Percentiles rank a stretch among this genome's conserved stretches.
These are phyloP conservation scores for Drosophila neocordata DNA, from an alignment of 1,140 invertebrate species.

Conservation along the genomic window DNA sequence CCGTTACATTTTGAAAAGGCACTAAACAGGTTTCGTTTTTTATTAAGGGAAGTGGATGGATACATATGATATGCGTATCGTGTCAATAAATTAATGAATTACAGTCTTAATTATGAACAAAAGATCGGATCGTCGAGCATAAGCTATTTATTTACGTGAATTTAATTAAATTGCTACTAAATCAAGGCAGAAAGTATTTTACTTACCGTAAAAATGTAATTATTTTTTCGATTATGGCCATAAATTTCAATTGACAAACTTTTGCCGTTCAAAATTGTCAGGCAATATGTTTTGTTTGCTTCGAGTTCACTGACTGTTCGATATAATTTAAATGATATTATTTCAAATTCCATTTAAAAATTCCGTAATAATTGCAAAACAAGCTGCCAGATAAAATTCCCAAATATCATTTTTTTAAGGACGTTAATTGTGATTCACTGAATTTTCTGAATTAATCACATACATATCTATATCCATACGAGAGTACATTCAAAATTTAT, in stretches of 20 bases:
- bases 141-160: neutral
- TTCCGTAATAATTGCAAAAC: too few species aligned
- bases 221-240: neutral
- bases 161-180: slow-evolving; percentile 1
- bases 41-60: neutral
- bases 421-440: too few species aligned
- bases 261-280: neutral
- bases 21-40: neutral
- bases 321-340: slow-evolving; percentile 4
- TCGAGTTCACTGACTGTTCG: slow-evolving; percentile 1
- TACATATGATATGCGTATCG: neutral
- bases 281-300: neutral
- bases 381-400: too few species aligned
- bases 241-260: neutral
- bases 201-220: slow-evolving; percentile 9
- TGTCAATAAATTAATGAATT: slow-evolving; percentile 6
- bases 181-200: slow-evolving; percentile 2
- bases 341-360: too few species aligned
- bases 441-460: neutral
- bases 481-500: too few species aligned
- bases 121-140: neutral
- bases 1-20: neutral
- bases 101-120: slow-evolving; percentile 2
- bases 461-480: too few species aligned
- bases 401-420: too few species aligned